Percentiles rank a stretch among this genome's conserved stretches.
These are phyloP conservation scores for Drosophila setifemur DNA, from an alignment of 1,140 invertebrate genomes.

Conservation along the genomic window DNA sequence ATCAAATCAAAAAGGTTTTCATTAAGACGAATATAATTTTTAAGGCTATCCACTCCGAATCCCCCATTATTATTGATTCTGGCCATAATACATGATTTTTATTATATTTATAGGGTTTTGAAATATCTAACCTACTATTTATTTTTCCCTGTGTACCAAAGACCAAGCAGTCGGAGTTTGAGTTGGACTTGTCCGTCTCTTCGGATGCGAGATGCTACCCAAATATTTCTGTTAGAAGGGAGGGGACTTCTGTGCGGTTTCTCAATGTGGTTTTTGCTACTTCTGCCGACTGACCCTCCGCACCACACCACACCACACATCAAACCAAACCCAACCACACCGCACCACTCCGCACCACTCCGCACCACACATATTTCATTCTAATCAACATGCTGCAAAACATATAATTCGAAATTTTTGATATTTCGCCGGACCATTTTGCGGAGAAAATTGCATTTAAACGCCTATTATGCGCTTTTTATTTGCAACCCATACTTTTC, in stretches of 20 bases:
- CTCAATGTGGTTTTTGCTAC: conserved; percentile 12
- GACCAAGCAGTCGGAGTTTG: conserved; percentile 44
- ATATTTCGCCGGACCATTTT: conserved; percentile 72
- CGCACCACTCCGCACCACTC: too few relatives aligned
- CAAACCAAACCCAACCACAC: too few relatives aligned
- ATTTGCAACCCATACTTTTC: conserved; percentile 79
- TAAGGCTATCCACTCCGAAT: too few relatives aligned
- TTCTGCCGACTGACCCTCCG: conserved; percentile 1
- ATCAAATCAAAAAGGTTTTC: conserved; percentile 14
- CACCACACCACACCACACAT: too few relatives aligned
- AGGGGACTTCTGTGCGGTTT: conserved; percentile 62
- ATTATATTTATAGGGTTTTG: neutral
- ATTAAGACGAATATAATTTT: too few relatives aligned
- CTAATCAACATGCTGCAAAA: conserved; percentile 74
- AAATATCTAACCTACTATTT: neutral
- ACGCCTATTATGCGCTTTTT: conserved; percentile 82
- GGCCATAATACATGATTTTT: too few relatives aligned
- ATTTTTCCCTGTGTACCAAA: conserved; percentile 4
- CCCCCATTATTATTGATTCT: too few relatives aligned
- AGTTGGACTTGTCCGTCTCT: conserved; percentile 62
- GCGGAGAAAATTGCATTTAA: conserved; percentile 82
- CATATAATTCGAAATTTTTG: conserved; percentile 77
- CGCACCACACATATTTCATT: conserved; percentile 71
- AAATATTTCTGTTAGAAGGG: conserved; percentile 72
- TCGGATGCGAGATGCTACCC: conserved; percentile 63